Conservation (phyloP, 1,140 invertebrate genomes). For the Asobara japonica region DNA sequence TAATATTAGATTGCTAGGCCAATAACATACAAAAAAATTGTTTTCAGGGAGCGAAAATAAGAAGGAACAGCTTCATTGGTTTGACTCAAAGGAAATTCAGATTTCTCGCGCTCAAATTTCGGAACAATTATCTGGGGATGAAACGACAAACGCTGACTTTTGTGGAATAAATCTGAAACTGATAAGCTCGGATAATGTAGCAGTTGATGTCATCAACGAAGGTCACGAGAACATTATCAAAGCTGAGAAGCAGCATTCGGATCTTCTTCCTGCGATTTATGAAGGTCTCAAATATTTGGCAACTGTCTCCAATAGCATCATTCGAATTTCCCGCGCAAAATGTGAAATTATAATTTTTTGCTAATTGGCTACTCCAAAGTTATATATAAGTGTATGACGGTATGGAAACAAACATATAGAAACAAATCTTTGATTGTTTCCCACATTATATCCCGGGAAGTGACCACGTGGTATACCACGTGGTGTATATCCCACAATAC, state of each 20-base stretch:
- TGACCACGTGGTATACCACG: no score
- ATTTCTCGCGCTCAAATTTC: conserved; percentile 36
- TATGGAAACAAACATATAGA: no score
- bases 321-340: no score
- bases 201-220: conserved; percentile 54
- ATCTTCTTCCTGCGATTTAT: conserved; percentile 76
- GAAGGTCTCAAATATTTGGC: conserved; percentile 71
- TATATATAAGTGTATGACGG: no score
- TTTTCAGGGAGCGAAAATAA: conserved; percentile 18
- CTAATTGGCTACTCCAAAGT: no score
- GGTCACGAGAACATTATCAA: conserved; percentile 63
- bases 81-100: conserved; percentile 47
- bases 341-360: no score
- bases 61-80: conserved; percentile 49
- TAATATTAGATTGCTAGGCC: no score
- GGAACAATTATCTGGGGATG: conserved; percentile 24
- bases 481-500: no score
- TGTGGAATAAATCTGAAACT: conserved; percentile 65
- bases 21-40: not conserved
- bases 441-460: no score
- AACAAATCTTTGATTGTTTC: no score
- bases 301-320: no score
- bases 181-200: conserved; percentile 57
- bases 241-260: conserved; percentile 76
- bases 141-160: conserved; percentile 47